Percentiles rank a stretch among this genome's conserved stretches.
Conservation (phyloP, 2,888 invertebrate genomes). For the Deilephila elpenor region DNA sequence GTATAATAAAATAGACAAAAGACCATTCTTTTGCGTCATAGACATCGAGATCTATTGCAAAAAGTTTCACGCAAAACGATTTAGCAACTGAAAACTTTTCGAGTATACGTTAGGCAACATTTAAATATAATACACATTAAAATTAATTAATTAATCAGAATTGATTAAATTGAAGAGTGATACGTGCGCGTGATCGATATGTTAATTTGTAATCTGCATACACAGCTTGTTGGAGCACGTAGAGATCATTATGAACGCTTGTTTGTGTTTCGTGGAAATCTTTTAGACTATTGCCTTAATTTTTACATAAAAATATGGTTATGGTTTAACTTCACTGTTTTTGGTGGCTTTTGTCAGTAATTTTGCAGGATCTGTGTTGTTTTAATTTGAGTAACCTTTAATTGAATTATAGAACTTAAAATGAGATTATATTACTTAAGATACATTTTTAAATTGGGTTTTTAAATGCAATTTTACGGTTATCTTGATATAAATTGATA, state of each 20-base stretch:
- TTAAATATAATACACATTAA: not conserved
- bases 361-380: too few species aligned
- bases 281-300: not conserved
- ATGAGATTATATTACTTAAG: too few species aligned
- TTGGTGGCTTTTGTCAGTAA: too few species aligned
- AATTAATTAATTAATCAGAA: conserved; percentile 1
- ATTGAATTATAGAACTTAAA: too few species aligned
- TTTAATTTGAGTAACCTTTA: too few species aligned
- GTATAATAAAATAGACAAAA: too few species aligned
- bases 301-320: not conserved
- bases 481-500: too few species aligned
- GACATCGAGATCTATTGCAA: not conserved
- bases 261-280: not conserved
- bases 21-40: not conserved
- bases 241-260: not conserved
- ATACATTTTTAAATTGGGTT: too few species aligned
- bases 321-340: too few species aligned
- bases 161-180: conserved; percentile 2
- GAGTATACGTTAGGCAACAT: not conserved
- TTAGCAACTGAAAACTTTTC: not conserved
- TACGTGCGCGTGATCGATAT: conserved; percentile 3
- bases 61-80: not conserved
- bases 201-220: not conserved
- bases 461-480: too few species aligned
- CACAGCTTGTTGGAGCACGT: not conserved